phyloP scores from a whole-genome alignment of 2,888 invertebrate genomes.

The Cylindroiulus punctatus region DNA sequence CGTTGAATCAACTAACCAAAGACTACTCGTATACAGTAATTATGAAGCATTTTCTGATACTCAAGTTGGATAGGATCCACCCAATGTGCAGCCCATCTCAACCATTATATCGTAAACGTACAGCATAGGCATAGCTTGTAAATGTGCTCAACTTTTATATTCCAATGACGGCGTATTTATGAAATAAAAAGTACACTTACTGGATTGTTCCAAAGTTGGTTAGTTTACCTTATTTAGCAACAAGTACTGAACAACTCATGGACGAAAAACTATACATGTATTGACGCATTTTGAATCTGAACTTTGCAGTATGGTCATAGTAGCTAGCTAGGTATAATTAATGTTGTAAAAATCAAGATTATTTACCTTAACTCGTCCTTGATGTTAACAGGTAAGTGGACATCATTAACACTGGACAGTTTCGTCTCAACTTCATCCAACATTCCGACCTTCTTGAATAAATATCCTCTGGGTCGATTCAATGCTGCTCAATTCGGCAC shows the following conservation, averaged over 20 bases:
- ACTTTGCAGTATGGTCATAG: no score
- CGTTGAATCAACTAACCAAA: neutral
- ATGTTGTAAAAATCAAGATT: no score
- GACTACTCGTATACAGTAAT: neutral
- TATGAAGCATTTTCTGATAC: neutral
- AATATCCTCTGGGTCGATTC: no score
- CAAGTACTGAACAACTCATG: no score
- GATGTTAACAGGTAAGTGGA: neutral
- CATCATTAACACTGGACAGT: neutral
- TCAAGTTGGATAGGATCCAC: neutral
- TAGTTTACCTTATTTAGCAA: neutral
- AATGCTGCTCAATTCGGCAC: no score
- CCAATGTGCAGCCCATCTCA: slow-evolving; percentile 17
- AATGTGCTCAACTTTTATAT: slow-evolving; percentile 40
- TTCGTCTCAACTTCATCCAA: no score
- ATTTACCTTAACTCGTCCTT: neutral
- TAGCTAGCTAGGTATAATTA: no score
- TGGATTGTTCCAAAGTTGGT: slow-evolving; percentile 24
- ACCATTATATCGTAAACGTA: neutral
- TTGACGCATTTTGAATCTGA: no score
- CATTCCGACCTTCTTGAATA: no score
- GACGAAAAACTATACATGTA: no score
- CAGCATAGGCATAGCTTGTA: slow-evolving; percentile 2
- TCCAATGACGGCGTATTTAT: neutral
- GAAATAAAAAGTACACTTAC: slow-evolving; percentile 43